Evolutionary conservation across 2,888 invertebrate species (phyloP), one percentile per base, ranked within the genome.

Genomic region (Latheticus oryzae): DNA sequence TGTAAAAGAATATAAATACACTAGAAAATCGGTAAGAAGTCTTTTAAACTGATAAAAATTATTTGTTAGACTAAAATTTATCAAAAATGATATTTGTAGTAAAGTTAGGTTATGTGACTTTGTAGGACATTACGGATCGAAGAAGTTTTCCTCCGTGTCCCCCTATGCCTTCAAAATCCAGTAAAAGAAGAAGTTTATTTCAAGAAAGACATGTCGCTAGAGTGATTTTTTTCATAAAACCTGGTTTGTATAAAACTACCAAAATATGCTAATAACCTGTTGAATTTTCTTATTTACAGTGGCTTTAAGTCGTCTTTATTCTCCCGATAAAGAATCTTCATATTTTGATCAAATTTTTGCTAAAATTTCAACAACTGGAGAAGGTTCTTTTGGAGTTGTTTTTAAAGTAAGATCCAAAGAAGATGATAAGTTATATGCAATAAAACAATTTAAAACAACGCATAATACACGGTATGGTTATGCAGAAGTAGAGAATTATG

Each of bases 361-460:
- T n/a, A 79, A 84, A 15, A 76, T 84, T 8, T 76, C 79, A 2
- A 83, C 83, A 66, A 80, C 91, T 24, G 91, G 91, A 1, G 85
- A 85, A 72, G 91, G 91, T 1, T 89, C 88, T 1, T 91, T 90
- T 79, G 90, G 90, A 4, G 86, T 87, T 76, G 90, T 90, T 0
- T 89, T 84, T 69, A 84, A 85, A 72, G 90, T 86, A 0, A 79
- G 80, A 51, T 85, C 84, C 59, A 83, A 81, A 60, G 86, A 87
- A 64, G 88, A 90, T 78, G 84, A 84, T 0, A 77, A 81, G 28
- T 75, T 81, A 33, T 91, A 90, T 78, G 91, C 91, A 0, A 82
- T 91, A 0, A 91, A 91, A 75, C 82, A 85, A 65, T 81, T 85
- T 62, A 84, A 86, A 61, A 73, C 82, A 35, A 86, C 84, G 68